Evolutionary conservation across 2,797 vertebrate species (phyloP).

Genomic region (Sylvilagus floridanus): DNA sequence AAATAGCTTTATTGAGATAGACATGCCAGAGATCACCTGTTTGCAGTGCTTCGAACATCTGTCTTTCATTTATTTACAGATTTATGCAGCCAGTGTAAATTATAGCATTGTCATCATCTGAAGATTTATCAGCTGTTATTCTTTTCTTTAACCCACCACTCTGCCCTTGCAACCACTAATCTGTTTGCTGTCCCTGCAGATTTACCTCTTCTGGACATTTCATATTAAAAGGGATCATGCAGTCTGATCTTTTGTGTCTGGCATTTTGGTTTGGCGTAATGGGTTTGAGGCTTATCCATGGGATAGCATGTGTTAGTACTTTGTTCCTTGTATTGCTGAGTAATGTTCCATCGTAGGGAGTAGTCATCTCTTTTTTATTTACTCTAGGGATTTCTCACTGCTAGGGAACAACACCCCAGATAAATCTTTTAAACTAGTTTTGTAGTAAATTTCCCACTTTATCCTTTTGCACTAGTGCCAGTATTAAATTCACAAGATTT

Average conservation of each 20-base stretch:
- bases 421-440: conserved; percentile 5
- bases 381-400: neutral
- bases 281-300: neutral
- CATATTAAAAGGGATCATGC: neutral
- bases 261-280: neutral
- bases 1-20: neutral
- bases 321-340: neutral
- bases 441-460: neutral
- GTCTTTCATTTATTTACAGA: neutral
- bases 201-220: neutral
- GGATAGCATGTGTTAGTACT: neutral
- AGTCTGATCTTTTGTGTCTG: neutral
- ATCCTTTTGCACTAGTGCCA: neutral
- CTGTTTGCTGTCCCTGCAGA: neutral
- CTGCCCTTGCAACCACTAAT: neutral
- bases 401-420: neutral
- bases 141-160: neutral
- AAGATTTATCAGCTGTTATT: neutral
- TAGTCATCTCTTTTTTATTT: neutral
- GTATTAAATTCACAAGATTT: neutral
- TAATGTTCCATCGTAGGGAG: neutral
- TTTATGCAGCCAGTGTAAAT: neutral
- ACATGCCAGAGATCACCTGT: neutral
- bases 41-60: neutral
- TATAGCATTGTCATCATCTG: neutral